A percentile compares a stretch with the other conserved stretches of the same genome.
These are phyloP conservation scores for Stichodactyla mertensii DNA, from an alignment of 64 coral and sea anemone species.

Conservation along the genomic window DNA sequence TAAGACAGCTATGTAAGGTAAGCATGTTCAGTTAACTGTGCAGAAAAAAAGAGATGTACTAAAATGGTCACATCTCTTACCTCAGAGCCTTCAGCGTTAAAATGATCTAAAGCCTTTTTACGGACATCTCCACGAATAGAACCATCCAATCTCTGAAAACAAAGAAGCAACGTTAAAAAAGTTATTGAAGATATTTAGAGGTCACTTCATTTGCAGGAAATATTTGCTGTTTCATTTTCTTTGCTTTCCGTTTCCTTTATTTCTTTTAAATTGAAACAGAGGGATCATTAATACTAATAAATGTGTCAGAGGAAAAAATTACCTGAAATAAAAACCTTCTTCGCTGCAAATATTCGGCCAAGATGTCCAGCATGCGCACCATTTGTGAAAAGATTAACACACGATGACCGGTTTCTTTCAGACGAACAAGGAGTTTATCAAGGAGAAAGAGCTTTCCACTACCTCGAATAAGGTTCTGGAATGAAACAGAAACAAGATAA, in stretches of 20 bases:
- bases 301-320: not conserved
- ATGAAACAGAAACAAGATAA: not conserved
- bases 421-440: slow-evolving; percentile 85
- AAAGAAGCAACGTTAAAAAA: not conserved
- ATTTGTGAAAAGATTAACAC: slow-evolving; percentile 98
- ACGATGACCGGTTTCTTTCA: slow-evolving; percentile 95
- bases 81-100: slow-evolving; percentile 97
- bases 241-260: not conserved
- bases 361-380: slow-evolving; percentile 95
- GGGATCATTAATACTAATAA: not conserved
- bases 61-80: slow-evolving; percentile 19
- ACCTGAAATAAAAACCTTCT: slow-evolving; percentile 91
- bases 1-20: too few species aligned
- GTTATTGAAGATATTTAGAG: not conserved
- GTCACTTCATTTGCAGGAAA: not conserved
- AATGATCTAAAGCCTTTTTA: slow-evolving; percentile 94
- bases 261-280: not conserved
- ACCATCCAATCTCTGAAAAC: slow-evolving; percentile 78
- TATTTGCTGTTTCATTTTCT: not conserved
- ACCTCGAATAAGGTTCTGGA: slow-evolving; percentile 76
- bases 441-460: slow-evolving; percentile 91
- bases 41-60: not conserved
- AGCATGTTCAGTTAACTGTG: not conserved
- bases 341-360: slow-evolving; percentile 85
- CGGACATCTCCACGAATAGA: slow-evolving; percentile 90